Base-by-base conservation (phyloP, 2,888 invertebrate species). In the Lamellibrachia columna region DNA sequence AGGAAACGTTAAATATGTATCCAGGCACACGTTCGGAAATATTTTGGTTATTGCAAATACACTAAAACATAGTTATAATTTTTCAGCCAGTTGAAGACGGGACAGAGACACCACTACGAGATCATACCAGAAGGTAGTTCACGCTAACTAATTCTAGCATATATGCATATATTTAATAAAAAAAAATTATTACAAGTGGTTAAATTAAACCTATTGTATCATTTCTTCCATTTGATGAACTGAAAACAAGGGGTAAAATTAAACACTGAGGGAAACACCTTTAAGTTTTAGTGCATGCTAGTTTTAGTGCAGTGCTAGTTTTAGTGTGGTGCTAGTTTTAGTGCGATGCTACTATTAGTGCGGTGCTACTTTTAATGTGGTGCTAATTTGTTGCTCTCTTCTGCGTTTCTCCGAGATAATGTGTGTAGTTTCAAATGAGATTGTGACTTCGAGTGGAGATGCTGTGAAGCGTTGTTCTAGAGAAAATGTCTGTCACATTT, bases 81-180 rank as follows among this genome's bases (percentile, higher is more conserved):
- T 75, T 94, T 91, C 94, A 96, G 96, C 52, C 96, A 96, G 93
- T 92, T 96, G 90, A 92, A 93, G 4, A 60, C 92, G 55, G 91
- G 93, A 7, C 94, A 95, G 92, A 94, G 95, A 60, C 95, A 95
- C 91, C 96, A 96, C 93, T 96, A 96, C 95, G 96, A 96, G 94
- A 94, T 96, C 11, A 96, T 96, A 60, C 95, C 96, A 90, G 95
- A 96, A 94, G 95, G 96, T 96, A 93, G 40, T 91, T 58, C 15
- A 53, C 22, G 3, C 91, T 90, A 15, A 52, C 52, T 22, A 52
- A 75, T 92, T 93, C n/a, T 91, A 55, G 75, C 58, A 7, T 93
- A 40, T 40, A 58, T 58, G 58, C 7, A 58, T 22, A 75, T 75
- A 1, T n/a, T 40, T 40, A 40, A 75, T 75, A 28, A 28, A 28